Evolutionary conservation across 2,797 vertebrate genomes (phyloP).

Genomic region (Leuciscus waleckii): DNA sequence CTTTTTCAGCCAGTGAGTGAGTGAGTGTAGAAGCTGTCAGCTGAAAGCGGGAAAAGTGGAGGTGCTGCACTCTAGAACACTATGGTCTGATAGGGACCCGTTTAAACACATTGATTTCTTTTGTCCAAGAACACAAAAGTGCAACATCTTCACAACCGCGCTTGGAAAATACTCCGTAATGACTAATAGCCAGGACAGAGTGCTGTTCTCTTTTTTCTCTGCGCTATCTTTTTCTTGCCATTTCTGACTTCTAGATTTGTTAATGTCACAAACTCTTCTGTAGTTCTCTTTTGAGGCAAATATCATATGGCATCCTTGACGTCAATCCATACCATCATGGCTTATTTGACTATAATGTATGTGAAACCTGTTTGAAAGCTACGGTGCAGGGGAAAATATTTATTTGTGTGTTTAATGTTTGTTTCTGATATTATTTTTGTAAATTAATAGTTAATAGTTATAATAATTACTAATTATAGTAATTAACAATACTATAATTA

Average conservation of each 20-base stretch:
- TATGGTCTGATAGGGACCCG: constrained; percentile 62
- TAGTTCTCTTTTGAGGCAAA: constrained; percentile 9
- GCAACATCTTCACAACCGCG: constrained; percentile 62
- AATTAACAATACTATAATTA: too few species aligned
- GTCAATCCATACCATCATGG: neutral
- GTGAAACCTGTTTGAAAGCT: neutral
- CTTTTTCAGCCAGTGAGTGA: constrained; percentile 51
- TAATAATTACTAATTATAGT: too few species aligned
- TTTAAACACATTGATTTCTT: constrained; percentile 74
- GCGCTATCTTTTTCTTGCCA: constrained; percentile 11
- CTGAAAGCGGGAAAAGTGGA: constrained; percentile 47
- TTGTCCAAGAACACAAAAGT: constrained; percentile 69
- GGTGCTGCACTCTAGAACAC: constrained; percentile 49
- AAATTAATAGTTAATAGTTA: neutral
- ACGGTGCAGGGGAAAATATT: neutral
- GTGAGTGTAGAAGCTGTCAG: constrained; percentile 52
- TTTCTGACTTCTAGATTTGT: neutral
- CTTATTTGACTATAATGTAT: neutral
- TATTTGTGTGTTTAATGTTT: neutral
- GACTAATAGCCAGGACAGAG: constrained; percentile 43
- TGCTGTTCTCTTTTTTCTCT: constrained; percentile 56
- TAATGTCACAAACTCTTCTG: constrained; percentile 18
- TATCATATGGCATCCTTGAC: neutral
- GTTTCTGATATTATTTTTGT: neutral
- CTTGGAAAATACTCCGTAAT: constrained; percentile 56